Percentiles rank a stretch among this genome's conserved stretches.
Conservation (phyloP, 1,140 invertebrate species). For the Drosophila paulistorum region DNA sequence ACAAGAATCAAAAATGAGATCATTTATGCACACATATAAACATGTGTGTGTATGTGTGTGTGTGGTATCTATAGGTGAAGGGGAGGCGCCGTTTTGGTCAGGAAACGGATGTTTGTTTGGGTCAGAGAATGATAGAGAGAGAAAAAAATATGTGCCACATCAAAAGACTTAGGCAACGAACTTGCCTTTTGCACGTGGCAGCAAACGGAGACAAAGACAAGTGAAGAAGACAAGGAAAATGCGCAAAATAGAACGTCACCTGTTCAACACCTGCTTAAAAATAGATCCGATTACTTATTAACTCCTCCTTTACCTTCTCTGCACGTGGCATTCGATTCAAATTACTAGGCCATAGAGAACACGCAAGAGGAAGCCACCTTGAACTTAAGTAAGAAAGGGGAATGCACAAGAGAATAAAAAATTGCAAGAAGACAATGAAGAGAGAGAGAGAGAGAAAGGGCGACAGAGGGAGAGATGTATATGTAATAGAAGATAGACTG, state of each 20-base stretch:
- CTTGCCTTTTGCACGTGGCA: conserved; percentile 47
- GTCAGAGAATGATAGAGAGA: conserved; percentile 44
- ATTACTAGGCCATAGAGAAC: conserved; percentile 8
- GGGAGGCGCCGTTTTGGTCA: conserved; percentile 53
- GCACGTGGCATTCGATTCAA: conserved; percentile 8
- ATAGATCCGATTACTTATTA: neutral
- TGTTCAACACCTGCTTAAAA: neutral
- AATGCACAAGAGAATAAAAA: neutral
- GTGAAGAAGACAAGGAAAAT: neutral
- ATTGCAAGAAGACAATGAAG: too few species aligned
- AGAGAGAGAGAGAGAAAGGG: too few species aligned
- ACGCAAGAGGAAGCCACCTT: neutral
- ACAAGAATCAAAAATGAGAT: conserved; percentile 23
- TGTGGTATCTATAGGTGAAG: conserved; percentile 19
- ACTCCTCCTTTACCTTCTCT: neutral
- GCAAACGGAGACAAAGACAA: neutral
- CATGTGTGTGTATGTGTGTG: neutral
- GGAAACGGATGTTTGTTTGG: conserved; percentile 78
- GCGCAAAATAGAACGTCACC: neutral
- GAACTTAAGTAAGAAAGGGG: neutral
- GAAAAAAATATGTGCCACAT: conserved; percentile 57
- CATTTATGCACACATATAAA: neutral
- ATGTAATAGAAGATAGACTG: too few species aligned
- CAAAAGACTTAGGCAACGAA: conserved; percentile 65
- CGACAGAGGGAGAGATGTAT: too few species aligned